Conservation (phyloP, 2,888 invertebrate genomes). For the Hemistola chrysoprasaria region DNA sequence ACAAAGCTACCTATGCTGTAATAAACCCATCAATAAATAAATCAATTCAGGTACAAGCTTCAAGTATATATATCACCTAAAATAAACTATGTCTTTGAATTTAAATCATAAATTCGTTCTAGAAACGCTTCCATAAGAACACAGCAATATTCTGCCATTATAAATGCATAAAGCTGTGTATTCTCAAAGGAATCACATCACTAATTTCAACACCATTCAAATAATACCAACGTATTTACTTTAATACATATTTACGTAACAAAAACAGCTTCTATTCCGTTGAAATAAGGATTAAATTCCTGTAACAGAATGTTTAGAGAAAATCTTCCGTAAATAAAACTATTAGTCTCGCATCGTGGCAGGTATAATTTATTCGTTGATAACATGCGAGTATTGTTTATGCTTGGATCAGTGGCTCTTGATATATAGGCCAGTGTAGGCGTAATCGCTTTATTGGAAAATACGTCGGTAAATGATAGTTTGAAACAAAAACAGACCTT, state of each 20-base stretch:
- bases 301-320: constrained; percentile 6
- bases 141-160: no score
- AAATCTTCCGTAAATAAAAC: constrained; percentile 34
- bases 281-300: constrained; percentile 5
- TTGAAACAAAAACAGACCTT: no score
- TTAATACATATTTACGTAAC: neutral
- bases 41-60: constrained; percentile 16
- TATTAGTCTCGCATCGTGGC: no score
- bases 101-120: constrained; percentile 2
- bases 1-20: no score
- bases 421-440: no score
- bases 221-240: neutral
- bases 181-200: no score
- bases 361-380: constrained; percentile 25
- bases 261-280: constrained; percentile 1
- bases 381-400: constrained; percentile 14
- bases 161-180: no score
- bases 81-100: constrained; percentile 4
- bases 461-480: no score
- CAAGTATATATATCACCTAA: neutral
- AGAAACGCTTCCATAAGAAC: no score
- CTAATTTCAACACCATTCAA: neutral
- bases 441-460: no score
- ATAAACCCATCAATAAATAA: constrained; percentile 21
- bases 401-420: constrained; percentile 8